These are phyloP conservation scores for Onychorhynchus coronatus DNA, from an alignment of 2,113 vertebrate species.

Conservation along the genomic window DNA sequence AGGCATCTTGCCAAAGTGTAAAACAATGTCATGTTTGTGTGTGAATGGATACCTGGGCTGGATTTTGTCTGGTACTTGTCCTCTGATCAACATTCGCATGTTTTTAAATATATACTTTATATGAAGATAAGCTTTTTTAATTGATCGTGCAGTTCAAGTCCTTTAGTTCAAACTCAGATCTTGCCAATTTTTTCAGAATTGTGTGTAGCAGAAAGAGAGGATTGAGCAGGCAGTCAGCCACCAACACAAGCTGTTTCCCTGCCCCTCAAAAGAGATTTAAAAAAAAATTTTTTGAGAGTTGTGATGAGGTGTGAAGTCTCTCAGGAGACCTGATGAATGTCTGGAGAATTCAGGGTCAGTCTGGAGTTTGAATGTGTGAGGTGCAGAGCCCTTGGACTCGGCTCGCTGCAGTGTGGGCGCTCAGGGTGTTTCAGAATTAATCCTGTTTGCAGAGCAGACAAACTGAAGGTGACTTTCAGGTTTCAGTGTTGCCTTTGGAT, in stretches of 20 bases:
- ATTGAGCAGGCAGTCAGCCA: background rate
- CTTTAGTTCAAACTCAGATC: background rate
- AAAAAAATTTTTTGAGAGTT: background rate
- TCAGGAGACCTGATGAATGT: background rate
- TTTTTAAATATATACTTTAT: background rate
- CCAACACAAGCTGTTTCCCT: background rate
- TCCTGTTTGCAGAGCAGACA: background rate
- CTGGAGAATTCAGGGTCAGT: background rate
- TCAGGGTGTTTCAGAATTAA: background rate
- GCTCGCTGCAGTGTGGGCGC: background rate
- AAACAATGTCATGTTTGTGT: background rate
- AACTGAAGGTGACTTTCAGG: constrained; percentile 26
- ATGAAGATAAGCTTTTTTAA: background rate
- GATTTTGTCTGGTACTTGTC: background rate
- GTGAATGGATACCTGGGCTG: background rate
- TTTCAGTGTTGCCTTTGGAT: background rate
- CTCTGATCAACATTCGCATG: background rate
- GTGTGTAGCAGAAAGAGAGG: background rate
- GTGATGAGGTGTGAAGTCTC: background rate
- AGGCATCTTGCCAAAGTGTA: background rate
- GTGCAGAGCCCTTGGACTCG: background rate
- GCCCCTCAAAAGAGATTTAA: background rate
- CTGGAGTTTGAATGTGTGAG: background rate
- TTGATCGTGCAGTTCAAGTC: background rate
- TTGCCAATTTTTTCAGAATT: background rate